Evolutionary conservation across 2,888 invertebrate species (phyloP), one percentile per base, ranked within the genome.

Genomic region (Hyposoter didymator): DNA sequence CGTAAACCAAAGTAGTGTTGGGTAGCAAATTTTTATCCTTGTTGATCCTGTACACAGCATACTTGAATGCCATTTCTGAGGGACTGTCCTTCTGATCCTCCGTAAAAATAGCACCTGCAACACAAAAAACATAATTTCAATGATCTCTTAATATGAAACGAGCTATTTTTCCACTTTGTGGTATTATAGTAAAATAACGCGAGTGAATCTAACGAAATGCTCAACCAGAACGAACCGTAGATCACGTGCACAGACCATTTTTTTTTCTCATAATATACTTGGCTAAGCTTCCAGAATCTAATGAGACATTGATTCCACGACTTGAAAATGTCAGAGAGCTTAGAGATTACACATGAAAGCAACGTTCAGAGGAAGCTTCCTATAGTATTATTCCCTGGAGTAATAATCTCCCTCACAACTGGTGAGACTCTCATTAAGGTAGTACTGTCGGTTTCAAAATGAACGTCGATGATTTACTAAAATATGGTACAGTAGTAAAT

Each of bases 41-140:
- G 94, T 99, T 99, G 92, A 99, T 97, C 88, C 97, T 96, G 94
- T 98, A 98, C 17, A 99, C 98, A 8, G 99, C 98, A 95, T 98
- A 98, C 92, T 98, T 98, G 94, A 99, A 99, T 1, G 99, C 98
- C 88, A 98, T 95, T 94, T 98, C 98, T 0, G 97, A 96, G 87
- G 97, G 97, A 88, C 97, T 97, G 88, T 98, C 97, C 87, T 97
- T 96, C 87, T 97, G 97, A 90, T 99, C 98, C 91, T 98, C 98
- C 0, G 97, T 97, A 94, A 99, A 98, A 88, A 99, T 97, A 64
- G 98, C 98, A 91, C 98, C 98, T 98, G 95, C 0, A 95, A 95
- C 69, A 90, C 89, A 89, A 88, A 67, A 39, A 28, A 28, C 2
- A 39, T 49, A 52, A n/a, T 28, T 43, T 47, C 10, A 32, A 47